Evolutionary conservation across 2,888 invertebrate genomes (phyloP).

Genomic region (Lomographa bimaculata): DNA sequence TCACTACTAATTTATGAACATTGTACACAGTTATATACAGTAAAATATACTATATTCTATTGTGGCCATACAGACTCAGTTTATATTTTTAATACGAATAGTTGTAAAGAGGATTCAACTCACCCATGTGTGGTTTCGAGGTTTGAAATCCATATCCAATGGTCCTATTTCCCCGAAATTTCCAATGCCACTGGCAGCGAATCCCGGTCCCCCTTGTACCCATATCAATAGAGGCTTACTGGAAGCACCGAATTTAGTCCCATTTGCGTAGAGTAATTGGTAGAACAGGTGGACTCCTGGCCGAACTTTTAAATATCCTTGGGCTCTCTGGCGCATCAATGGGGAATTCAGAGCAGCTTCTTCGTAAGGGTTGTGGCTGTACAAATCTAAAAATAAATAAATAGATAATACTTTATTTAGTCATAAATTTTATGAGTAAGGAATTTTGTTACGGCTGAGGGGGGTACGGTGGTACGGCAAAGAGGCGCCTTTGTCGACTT

Average conservation of each 20-base stretch:
- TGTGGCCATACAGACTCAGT: no score
- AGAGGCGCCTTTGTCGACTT: no score
- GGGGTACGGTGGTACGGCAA: no score
- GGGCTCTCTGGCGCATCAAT: conserved; percentile 58
- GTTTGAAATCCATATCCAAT: conserved; percentile 84
- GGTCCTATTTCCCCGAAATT: conserved; percentile 95
- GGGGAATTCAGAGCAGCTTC: conserved; percentile 46
- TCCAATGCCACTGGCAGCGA: conserved; percentile 92
- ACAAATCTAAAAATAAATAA: conserved; percentile 2
- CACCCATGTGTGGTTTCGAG: conserved; percentile 91
- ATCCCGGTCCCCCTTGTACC: conserved; percentile 95
- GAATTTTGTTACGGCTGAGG: no score
- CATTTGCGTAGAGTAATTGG: conserved; percentile 93
- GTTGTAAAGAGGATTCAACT: no score
- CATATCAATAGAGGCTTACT: conserved; percentile 90
- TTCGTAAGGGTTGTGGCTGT: conserved; percentile 56
- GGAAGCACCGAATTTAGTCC: conserved; percentile 78
- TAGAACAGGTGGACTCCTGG: conserved; percentile 91
- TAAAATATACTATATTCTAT: no score
- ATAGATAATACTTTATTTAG: no score
- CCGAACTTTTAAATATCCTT: conserved; percentile 90
- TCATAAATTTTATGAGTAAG: no score
- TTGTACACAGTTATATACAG: no score
- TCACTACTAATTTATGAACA: no score
- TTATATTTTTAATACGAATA: no score